A percentile compares a stretch with the other conserved stretches of the same genome.
Conservation (phyloP, 2,888 invertebrate genomes). For the Eristalinus sepulchralis region DNA sequence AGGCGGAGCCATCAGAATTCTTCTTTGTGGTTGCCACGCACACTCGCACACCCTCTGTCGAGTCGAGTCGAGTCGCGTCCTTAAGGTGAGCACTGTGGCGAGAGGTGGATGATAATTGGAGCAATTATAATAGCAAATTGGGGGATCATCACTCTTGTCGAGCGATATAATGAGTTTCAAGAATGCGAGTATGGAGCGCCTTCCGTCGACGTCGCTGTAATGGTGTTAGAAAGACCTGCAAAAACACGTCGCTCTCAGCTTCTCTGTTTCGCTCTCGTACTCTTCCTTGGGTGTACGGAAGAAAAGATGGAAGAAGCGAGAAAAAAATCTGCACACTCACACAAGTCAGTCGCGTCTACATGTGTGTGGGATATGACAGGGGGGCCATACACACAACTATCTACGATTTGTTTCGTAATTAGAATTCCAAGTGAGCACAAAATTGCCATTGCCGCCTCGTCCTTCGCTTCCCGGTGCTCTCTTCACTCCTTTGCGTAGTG, state of each 20-base stretch:
- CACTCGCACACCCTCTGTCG: not conserved
- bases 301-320: not conserved
- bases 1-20: conserved; percentile 65
- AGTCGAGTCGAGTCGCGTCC: conserved; percentile 20
- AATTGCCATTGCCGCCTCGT: conserved; percentile 70
- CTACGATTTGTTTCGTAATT: conserved; percentile 80
- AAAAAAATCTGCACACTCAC: not conserved
- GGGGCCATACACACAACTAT: conserved; percentile 60
- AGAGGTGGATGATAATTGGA: conserved; percentile 80
- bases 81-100: conserved; percentile 47
- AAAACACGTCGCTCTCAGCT: conserved; percentile 13
- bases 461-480: conserved; percentile 17
- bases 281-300: conserved; percentile 3
- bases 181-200: conserved; percentile 38
- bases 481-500: conserved; percentile 29
- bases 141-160: conserved; percentile 79
- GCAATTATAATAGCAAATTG: conserved; percentile 81
- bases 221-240: conserved; percentile 57
- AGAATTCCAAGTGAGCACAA: conserved; percentile 80
- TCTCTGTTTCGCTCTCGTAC: not conserved
- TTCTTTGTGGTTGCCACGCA: conserved; percentile 41
- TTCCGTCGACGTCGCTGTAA: conserved; percentile 34
- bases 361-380: conserved; percentile 59
- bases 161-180: conserved; percentile 71
- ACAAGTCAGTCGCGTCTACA: not conserved